Base-by-base conservation (phyloP, 2,888 invertebrate genomes). In the Pristionchus arcanus region DNA sequence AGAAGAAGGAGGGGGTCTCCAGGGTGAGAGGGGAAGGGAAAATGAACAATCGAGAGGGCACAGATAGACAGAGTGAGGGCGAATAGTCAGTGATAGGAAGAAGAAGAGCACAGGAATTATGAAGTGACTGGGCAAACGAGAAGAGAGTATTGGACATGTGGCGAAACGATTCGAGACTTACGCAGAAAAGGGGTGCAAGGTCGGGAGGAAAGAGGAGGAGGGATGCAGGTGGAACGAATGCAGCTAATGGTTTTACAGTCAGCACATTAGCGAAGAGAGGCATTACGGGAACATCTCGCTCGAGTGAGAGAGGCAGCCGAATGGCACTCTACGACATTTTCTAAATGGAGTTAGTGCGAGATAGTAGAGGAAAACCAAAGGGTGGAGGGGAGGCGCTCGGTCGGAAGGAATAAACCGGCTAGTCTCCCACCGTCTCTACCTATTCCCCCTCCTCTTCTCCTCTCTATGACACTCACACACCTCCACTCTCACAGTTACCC, bases 391-490 rank as follows among this genome's bases (percentile, higher is more conserved):
- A 28, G n/a, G 81, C 49, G 81, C 81, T 81, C 49, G 81, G 81
- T 81, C 81, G 81, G 81, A 81, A 81, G 81, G 81, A 81, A 81
- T 81, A 81, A 81, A 81, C 81, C 81, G 81, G 81, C 81, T 81
- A 81, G 84, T 85, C 83, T 83, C 49, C 55, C 83, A 83, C 31
- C 83, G 53, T 83, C 84, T 85, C 84, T 59, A 21, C 25, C 59
- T 85, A 9, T 49, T 59, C 59, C 49, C 25, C n/a, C n/a, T 37
- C 37, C 63, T 37, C 42, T 37, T 42, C 28, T n/a, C 42, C 16
- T 68, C 87, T 53, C 87, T 31, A 21, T 42, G 63, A 42, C 87
- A 68, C 66, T 68, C 49, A 16, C 68, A 68, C 85, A 11, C 63
- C 37, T 42, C 42, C 84, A 37, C 87, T 66, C 66, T 42, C 87